Base-by-base conservation (phyloP, 2,888 invertebrate genomes). In the Palloptera scutellata region DNA sequence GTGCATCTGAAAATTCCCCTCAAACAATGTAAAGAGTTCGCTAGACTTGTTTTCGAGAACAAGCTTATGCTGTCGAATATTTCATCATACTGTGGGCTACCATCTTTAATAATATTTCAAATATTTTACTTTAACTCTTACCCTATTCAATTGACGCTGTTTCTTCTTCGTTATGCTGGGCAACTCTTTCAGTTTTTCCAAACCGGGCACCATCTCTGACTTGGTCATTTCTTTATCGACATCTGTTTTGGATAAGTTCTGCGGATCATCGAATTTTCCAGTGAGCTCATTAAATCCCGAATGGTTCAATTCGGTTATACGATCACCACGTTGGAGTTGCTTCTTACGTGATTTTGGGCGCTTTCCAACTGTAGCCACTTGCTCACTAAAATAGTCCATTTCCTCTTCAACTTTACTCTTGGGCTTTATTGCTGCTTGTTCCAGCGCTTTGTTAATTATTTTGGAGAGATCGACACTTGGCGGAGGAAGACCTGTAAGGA, bases 141-240 rank as follows among this genome's bases (percentile, higher is more conserved):
- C 85, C 72, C 76, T 78, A 40, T 78, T 78, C 1, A 80, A 13
- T 30, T 77, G 68, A 70, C 88, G 88, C 59, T 90, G 81, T 78
- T 86, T 87, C 71, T 86, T 89, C 40, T 88, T 86, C 66, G 76
- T 67, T 2, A 78, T 60, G 6, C 68, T 73, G 1, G 81, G 81
- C 4, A 81, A 20, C 2, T 75, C 75, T 13, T 79, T 74, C 2
- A 89, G 83, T 75, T 89, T 87, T 76, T 92, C 92, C 75, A 67
- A 92, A 80, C 88, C 52, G 0, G 69, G 41, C 87, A 81, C 75
- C 17, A 75, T 69, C 13, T 73, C 73, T 0, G 77, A 73, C 12
- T 65, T 69, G 30, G 72, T 53, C 73, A 83, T 70, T 70, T 79
- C 77, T 13, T 75, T 69, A 4, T 69, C 69, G 1, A 82, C 67